Evolutionary conservation across 2,797 vertebrate genomes (phyloP), one percentile per base, ranked within the genome.

Genomic region (Odontamblyopus lacepedii): DNA sequence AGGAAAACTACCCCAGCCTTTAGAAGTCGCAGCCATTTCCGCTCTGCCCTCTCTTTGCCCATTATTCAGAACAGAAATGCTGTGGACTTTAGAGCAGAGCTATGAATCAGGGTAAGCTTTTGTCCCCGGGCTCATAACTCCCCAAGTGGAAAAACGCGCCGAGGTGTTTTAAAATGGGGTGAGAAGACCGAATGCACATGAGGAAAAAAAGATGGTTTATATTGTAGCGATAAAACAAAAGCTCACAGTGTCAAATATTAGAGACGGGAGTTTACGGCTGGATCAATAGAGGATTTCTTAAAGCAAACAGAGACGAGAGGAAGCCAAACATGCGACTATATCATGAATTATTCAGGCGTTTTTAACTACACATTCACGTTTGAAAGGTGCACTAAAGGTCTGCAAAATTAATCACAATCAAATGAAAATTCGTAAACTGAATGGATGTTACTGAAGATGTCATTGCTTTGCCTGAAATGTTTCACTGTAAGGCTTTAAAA

Each of bases 61-160:
- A 83, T 88, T 85, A 88, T 29, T 78, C 75, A 79, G 83, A 67
- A 73, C 83, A 75, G 78, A 76, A 66, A 72, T 70, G 79, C 81
- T 23, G 79, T 38, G 67, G 51, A 67, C 72, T 62, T 64, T 6
- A 51, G 70, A 69, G 81, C 26, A 6, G 63, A 48, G 63, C 74
- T 48, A 74, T 89, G 80, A 87, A 87, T 87, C 88, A 87, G n/a
- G 23, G 61, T 6, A 63, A 38, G 78, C 0, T 68, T 69, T 82
- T 70, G 74, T 86, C 86, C 78, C 76, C 53, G 9, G 70, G 63
- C 80, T 79, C 81, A 74, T 78, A 88, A 90, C 78, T 83, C 79
- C 80, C 83, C 61, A 19, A 76, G 23, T 64, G 77, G 66, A 83
- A 86, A 85, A 71, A 69, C 64, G 57, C 32, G 38, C 51, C 23